Conservation (phyloP, 2,797 vertebrate species). For the Setipinna tenuifilis region DNA sequence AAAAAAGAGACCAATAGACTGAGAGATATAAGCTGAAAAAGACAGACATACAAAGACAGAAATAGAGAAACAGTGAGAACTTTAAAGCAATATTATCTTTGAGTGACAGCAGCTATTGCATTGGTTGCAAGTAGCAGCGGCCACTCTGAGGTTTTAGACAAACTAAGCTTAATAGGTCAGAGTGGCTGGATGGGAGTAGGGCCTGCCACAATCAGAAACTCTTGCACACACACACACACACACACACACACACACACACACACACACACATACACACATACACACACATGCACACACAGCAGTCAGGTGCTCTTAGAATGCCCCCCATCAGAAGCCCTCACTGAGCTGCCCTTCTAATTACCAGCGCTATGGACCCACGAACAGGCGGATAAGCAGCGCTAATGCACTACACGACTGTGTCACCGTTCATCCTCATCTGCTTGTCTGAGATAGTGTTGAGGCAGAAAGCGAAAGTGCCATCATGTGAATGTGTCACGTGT, state of each 20-base stretch:
- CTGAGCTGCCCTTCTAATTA: neutral
- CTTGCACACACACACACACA: too few species aligned
- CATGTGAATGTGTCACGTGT: neutral
- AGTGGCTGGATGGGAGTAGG: neutral
- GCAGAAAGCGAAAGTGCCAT: neutral
- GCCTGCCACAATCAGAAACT: neutral
- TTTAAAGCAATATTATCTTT: neutral
- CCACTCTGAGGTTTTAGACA: neutral
- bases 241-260: too few species aligned
- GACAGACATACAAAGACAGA: too few species aligned
- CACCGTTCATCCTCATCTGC: neutral
- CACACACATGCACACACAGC: too few species aligned
- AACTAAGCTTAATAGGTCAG: constrained; percentile 29
- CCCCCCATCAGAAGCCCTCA: neutral
- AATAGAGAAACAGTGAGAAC: neutral
- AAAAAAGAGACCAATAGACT: too few species aligned
- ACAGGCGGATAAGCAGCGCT: neutral
- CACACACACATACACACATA: too few species aligned
- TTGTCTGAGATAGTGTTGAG: neutral
- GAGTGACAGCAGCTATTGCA: neutral
- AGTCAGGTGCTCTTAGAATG: neutral
- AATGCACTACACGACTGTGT: neutral
- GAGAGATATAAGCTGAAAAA: too few species aligned
- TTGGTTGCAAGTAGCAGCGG: neutral
- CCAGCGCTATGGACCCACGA: neutral